Evolutionary conservation across 1,140 invertebrate genomes (phyloP), one percentile per base, ranked within the genome.

Genomic region (Chionoecetes opilio): DNA sequence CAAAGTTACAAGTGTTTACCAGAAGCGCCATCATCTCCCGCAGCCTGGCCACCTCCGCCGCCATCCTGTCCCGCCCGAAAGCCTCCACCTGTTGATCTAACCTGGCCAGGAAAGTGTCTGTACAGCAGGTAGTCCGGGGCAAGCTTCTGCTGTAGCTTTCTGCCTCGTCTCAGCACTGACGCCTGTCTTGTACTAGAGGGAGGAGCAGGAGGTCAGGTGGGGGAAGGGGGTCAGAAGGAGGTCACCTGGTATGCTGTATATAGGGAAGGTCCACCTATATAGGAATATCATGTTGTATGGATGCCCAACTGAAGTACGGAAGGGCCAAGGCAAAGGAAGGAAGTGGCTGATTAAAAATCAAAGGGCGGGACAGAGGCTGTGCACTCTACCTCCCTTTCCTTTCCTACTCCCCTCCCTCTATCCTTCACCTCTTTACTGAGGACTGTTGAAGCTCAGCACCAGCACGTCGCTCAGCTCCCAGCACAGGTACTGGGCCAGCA

Each of bases 401-500:
- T 5, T n/a, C 32, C 26, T n/a, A n/a, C 46, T 3, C 46, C 46
- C 2, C 38, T 41, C 38, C 38, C 38, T 41, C 38, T 14, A 3
- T n/a, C 32, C 26, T n/a, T 92, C 86, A 96, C 91, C 41, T 88
- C 35, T 0, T 63, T 26, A 5, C 37, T 96, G 17, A 97, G 96
- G 9, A 96, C n/a, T 95, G 95, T 97, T 97, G 0, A 97, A 82
- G 41, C 95, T 96, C 31, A 97, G 96, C 85, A 97, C 97, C 0
- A 97, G 93, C 6, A 98, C 96, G 94, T 97, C 97, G 86, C 97
- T 96, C 21, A 97, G 91, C 32, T 97, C 96, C 97, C 97, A 98
- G 92, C 97, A 97, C 53, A 98, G 96, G 14, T 97, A 94, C 90
- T 97, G 96, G 35, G 96, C 96, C 46, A 98, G 96, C 21, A 98